Conservation (phyloP, 2,797 vertebrate genomes). For the Chelidonichthys spinosus region DNA sequence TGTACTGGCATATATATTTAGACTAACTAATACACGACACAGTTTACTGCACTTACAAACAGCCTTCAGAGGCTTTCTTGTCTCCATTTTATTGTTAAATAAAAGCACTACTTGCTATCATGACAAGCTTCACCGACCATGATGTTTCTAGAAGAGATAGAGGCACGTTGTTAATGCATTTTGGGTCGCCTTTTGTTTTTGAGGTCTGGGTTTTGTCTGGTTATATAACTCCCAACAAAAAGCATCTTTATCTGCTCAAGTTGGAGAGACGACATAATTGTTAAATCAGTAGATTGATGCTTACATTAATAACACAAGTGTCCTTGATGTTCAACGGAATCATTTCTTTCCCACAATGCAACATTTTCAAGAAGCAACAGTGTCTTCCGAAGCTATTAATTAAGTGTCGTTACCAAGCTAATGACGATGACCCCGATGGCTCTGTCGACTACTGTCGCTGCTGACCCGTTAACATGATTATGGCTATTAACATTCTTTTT, state of each 20-base stretch:
- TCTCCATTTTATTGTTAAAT: conserved; percentile 12
- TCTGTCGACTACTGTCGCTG: neutral
- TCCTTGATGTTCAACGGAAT: neutral
- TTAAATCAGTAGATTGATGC: neutral
- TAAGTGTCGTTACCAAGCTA: conserved; percentile 15
- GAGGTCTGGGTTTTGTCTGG: neutral
- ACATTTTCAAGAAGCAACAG: conserved; percentile 13
- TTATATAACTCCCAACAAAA: neutral
- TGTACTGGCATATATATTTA: neutral
- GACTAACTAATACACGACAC: neutral
- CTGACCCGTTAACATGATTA: conserved; percentile 1
- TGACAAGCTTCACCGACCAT: neutral
- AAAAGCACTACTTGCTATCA: conserved; percentile 7
- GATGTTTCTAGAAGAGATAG: neutral
- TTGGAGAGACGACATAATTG: neutral
- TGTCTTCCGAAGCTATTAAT: conserved; percentile 20
- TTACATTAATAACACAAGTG: neutral
- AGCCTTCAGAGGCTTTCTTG: neutral
- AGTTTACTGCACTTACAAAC: neutral
- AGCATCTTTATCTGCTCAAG: neutral
- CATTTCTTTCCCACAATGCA: neutral
- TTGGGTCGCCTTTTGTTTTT: neutral
- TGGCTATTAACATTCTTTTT: neutral
- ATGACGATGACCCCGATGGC: neutral
- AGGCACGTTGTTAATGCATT: conserved; percentile 14